Evolutionary conservation across 2,797 vertebrate species (phyloP), one percentile per base, ranked within the genome.

Genomic region (Clarias pachynema): DNA sequence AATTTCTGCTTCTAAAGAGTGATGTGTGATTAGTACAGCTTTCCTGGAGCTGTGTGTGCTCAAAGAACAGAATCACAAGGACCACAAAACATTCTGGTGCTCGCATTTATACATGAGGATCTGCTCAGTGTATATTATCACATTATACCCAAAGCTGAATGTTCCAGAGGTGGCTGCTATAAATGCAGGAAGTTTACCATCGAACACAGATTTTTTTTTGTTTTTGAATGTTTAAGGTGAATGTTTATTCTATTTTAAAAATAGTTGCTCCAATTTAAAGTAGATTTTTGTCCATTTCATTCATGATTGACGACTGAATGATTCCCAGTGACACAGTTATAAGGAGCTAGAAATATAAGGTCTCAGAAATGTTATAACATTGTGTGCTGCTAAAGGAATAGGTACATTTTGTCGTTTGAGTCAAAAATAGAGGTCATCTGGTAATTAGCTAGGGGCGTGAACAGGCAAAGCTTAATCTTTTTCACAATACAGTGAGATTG

Each of bases 401-500:
- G 75, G 75, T n/a, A n/a, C 24, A 9, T 79, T 62, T 79, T 44
- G 62, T 79, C 59, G 9, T 79, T 40, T 9, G 12, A 57, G 59
- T 57, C 29, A 62, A 12, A 80, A 80, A 62, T 65, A 6, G 69
- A 44, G 79, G 84, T 66, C 49, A 53, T 75, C 29, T 66, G 29
- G 26, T 81, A 81, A 85, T 75, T 75, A 81, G 49, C 31, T 62
- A 62, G 26, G 59, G 31, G 15, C 34, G 22, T 40, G 34, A 79
- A 79, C 5, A 79, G 74, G 29, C 20, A 1, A 37, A 22, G 24
- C 57, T 18, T 18, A 79, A 82, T 86, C 34, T 82, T 74, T 74
- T 8, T 57, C 63, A 26, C 79, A 74, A 75, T 81, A 62, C 70
- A 24, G 79, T 66, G 59, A 56, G 78, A 81, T 57, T 75, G 70